These are phyloP conservation scores for Polypedilum pembai DNA, from an alignment of 1,140 invertebrate genomes.

Conservation along the genomic window DNA sequence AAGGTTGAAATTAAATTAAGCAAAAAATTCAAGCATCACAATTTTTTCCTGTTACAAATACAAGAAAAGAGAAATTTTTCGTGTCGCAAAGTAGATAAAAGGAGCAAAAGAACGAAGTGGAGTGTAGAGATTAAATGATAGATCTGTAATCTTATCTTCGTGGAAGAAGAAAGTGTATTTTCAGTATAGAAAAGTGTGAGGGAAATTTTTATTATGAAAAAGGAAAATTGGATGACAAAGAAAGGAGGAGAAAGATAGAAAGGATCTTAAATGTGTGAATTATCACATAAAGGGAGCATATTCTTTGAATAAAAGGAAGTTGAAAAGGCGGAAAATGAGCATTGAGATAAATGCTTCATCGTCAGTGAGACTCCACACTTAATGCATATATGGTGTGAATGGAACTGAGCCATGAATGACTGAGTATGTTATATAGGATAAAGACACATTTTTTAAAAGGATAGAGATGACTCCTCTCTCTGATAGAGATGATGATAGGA, in stretches of 20 bases:
- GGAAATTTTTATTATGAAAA: slow-evolving; percentile 17
- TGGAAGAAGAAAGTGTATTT: neutral
- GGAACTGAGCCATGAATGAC: too few relatives aligned
- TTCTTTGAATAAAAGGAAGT: slow-evolving; percentile 8
- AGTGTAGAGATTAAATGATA: slow-evolving; percentile 18
- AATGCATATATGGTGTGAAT: too few relatives aligned
- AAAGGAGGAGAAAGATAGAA: neutral
- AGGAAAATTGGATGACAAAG: slow-evolving; percentile 14
- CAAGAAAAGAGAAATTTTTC: neutral
- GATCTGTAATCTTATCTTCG: slow-evolving; percentile 17
- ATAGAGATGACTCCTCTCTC: too few relatives aligned
- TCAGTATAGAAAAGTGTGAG: too few relatives aligned
- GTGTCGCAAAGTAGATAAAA: slow-evolving; percentile 16
- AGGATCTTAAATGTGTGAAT: slow-evolving; percentile 20
- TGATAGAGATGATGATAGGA: too few relatives aligned
- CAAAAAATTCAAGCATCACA: slow-evolving; percentile 12
- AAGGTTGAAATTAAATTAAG: slow-evolving; percentile 19
- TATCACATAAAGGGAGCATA: neutral
- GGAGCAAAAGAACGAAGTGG: neutral
- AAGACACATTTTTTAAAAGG: too few relatives aligned
- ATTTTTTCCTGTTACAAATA: neutral
- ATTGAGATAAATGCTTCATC: slow-evolving; percentile 19
- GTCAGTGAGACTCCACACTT: neutral
- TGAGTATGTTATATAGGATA: too few relatives aligned
- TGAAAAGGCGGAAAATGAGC: slow-evolving; percentile 25